These are phyloP conservation scores for Tyria jacobaeae DNA, from an alignment of 2,888 invertebrate species.

Conservation along the genomic window DNA sequence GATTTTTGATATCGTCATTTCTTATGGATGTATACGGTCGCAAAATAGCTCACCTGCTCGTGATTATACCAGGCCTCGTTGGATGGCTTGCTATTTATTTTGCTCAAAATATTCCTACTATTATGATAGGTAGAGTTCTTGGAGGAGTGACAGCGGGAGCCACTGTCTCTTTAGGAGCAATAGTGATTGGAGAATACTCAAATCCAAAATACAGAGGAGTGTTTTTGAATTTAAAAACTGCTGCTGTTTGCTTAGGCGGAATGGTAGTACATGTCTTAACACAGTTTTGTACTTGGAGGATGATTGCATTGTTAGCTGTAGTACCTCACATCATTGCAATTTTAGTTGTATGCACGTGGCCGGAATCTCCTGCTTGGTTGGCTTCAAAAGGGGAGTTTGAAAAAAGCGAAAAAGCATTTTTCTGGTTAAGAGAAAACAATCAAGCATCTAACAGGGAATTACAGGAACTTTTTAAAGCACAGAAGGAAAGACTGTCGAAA, in stretches of 20 bases:
- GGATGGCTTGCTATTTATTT: constrained; percentile 64
- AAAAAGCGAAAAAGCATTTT: constrained; percentile 80
- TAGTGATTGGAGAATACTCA: constrained; percentile 70
- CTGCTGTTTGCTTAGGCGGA: constrained; percentile 61
- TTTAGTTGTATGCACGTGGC: constrained; percentile 73
- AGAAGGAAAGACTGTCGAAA: constrained; percentile 48
- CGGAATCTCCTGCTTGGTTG: constrained; percentile 88
- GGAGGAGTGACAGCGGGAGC: constrained; percentile 60
- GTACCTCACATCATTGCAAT: constrained; percentile 56
- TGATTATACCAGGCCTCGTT: constrained; percentile 58
- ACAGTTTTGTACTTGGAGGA: constrained; percentile 59
- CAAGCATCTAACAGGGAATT: constrained; percentile 53
- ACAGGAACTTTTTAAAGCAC: constrained; percentile 57
- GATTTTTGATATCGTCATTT: constrained; percentile 57
- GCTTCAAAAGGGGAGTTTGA: constrained; percentile 69
- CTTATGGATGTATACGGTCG: constrained; percentile 65
- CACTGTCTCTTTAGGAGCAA: constrained; percentile 59
- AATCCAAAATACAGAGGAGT: constrained; percentile 67
- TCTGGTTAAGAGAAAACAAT: constrained; percentile 79
- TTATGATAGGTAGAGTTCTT: constrained; percentile 60
- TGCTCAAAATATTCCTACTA: constrained; percentile 48
- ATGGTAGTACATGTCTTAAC: constrained; percentile 59
- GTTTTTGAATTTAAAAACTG: constrained; percentile 68
- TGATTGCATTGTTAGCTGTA: constrained; percentile 54
- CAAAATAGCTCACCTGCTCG: constrained; percentile 52